phyloP scores from a whole-genome alignment of 2,797 vertebrate genomes.

The Hylomyscus alleni region DNA sequence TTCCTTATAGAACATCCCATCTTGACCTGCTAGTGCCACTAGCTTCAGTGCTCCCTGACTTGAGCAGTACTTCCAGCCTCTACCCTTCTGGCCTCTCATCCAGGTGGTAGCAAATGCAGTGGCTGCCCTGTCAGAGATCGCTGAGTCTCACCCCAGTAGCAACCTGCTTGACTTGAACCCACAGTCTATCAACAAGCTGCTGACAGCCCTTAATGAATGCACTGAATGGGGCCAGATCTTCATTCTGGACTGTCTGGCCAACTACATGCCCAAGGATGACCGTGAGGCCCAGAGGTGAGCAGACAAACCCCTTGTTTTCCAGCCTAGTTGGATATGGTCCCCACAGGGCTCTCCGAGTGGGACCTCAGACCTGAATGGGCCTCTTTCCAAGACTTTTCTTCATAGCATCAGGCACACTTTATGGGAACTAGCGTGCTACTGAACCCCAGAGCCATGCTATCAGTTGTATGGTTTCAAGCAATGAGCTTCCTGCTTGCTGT shows the following conservation, averaged over 20 bases:
- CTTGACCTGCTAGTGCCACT: neutral
- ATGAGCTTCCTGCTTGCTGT: neutral
- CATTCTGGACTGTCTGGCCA: constrained; percentile 98
- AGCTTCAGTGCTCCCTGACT: neutral
- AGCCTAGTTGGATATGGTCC: neutral
- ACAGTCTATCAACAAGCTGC: constrained; percentile 98
- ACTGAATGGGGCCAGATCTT: constrained; percentile 99
- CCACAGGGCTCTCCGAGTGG: neutral
- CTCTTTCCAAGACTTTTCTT: neutral
- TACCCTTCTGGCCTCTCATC: neutral
- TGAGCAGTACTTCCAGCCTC: neutral
- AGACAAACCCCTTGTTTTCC: neutral
- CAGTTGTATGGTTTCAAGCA: neutral
- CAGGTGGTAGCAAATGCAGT: constrained; percentile 98
- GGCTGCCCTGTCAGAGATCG: constrained; percentile 97
- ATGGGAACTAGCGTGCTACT: neutral
- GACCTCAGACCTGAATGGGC: neutral
- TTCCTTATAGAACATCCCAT: neutral
- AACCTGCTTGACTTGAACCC: constrained; percentile 98
- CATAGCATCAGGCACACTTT: neutral
- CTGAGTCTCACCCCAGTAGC: constrained; percentile 98
- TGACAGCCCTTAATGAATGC: constrained; percentile 98
- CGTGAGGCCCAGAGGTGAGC: constrained; percentile 98
- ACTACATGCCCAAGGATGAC: constrained; percentile 97
- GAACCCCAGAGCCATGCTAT: neutral